Conservation (phyloP, 1,140 invertebrate species). For the Potamilus streckersoni region DNA sequence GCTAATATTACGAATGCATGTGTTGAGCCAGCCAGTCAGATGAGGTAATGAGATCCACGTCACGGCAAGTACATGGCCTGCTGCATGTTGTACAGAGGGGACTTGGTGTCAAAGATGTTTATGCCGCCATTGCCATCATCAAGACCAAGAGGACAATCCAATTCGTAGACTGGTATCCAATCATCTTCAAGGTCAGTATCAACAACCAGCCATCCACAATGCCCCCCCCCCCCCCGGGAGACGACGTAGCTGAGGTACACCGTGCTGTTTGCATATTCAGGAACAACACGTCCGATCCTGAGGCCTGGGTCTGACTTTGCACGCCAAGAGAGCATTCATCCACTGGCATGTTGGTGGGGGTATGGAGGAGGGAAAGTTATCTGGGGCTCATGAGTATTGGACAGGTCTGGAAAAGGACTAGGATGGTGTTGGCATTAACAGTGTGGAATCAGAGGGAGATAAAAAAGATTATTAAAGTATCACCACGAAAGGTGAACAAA, state of each 20-base stretch:
- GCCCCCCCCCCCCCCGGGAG: slow-evolving; percentile 69
- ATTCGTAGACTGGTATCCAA: slow-evolving; percentile 60
- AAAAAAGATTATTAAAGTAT: slow-evolving; percentile 50
- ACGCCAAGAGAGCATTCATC: slow-evolving; percentile 70
- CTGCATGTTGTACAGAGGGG: slow-evolving; percentile 59
- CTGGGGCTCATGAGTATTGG: slow-evolving; percentile 83
- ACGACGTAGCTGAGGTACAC: slow-evolving; percentile 73
- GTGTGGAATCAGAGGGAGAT: slow-evolving; percentile 50
- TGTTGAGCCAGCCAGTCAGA: slow-evolving; percentile 89
- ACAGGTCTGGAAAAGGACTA: slow-evolving; percentile 83
- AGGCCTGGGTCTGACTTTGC: slow-evolving; percentile 76
- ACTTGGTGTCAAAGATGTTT: slow-evolving; percentile 80
- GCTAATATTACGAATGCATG: slow-evolving; percentile 77
- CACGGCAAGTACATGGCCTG: slow-evolving; percentile 83
- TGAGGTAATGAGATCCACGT: slow-evolving; percentile 92
- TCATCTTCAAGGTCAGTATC: slow-evolving; percentile 45
- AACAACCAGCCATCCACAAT: slow-evolving; percentile 81
- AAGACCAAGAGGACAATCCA: no score
- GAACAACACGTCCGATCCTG: slow-evolving; percentile 85
- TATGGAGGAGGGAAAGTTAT: slow-evolving; percentile 75
- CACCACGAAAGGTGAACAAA: no score
- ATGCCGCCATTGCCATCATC: slow-evolving; percentile 86
- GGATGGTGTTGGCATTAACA: slow-evolving; percentile 81
- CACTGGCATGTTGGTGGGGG: slow-evolving; percentile 77
- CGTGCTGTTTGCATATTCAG: slow-evolving; percentile 82